Percentiles rank a stretch among this genome's conserved stretches.
phyloP scores from a whole-genome alignment of 2,797 vertebrate genomes.

The Gastrophryne carolinensis region DNA sequence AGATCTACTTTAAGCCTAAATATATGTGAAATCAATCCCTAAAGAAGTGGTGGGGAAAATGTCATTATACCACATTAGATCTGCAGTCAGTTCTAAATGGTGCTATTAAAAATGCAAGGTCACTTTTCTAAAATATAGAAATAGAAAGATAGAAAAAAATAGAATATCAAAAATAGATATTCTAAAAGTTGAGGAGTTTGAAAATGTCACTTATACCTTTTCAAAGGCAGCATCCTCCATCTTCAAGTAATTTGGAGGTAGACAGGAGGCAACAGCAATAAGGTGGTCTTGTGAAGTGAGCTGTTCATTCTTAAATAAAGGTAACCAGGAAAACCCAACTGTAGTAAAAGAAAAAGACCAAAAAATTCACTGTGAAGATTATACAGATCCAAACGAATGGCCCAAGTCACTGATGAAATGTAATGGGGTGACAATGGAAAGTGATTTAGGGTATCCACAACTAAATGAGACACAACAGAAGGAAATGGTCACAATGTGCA shows the following conservation, averaged over 20 bases:
- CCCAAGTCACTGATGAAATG: slow-evolving; percentile 18
- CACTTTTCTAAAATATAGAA: too few relatives aligned
- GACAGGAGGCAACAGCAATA: slow-evolving; percentile 82
- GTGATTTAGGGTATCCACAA: slow-evolving; percentile 24
- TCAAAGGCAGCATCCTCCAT: slow-evolving; percentile 81
- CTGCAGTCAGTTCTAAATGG: too few relatives aligned
- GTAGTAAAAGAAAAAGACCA: slow-evolving; percentile 51
- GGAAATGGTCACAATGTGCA: slow-evolving; percentile 22
- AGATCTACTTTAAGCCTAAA: too few relatives aligned
- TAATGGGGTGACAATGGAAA: slow-evolving; percentile 22
- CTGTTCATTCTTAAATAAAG: slow-evolving; percentile 85
- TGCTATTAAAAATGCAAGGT: too few relatives aligned
- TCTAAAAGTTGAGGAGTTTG: background rate
- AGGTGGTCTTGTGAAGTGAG: slow-evolving; percentile 87
- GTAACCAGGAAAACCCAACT: slow-evolving; percentile 97
- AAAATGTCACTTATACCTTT: slow-evolving; percentile 74
- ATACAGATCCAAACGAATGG: slow-evolving; percentile 1
- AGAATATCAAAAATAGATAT: too few relatives aligned
- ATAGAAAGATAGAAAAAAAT: too few relatives aligned
- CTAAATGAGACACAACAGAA: slow-evolving; percentile 11
- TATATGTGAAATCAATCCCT: too few relatives aligned
- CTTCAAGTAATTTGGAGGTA: slow-evolving; percentile 85
- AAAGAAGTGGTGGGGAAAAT: too few relatives aligned
- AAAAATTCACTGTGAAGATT: background rate
- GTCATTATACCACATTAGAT: too few relatives aligned